A percentile compares a stretch with the other conserved stretches of the same genome.
These are phyloP conservation scores for Synergus itoensis DNA, from an alignment of 2,888 invertebrate species.

Conservation along the genomic window DNA sequence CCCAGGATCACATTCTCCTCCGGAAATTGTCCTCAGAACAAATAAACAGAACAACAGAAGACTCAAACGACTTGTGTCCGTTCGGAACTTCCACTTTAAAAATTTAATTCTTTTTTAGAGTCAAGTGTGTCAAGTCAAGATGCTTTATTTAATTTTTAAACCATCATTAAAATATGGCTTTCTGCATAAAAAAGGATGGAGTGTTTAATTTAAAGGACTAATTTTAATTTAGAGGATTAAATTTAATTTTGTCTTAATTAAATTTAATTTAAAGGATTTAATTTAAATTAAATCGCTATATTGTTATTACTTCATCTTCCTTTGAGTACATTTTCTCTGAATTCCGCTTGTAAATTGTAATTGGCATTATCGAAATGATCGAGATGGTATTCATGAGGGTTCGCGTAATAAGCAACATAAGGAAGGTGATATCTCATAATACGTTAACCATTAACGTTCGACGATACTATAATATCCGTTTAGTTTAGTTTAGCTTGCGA, in stretches of 20 bases:
- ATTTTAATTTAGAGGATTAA: no score
- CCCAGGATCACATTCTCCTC: not conserved
- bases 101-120: no score
- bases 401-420: constrained; percentile 71
- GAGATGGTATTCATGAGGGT: constrained; percentile 46
- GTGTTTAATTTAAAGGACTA: no score
- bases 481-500: constrained; percentile 69
- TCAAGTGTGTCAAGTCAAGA: no score
- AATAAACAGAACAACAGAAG: not conserved
- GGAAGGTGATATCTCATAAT: constrained; percentile 74
- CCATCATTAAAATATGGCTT: no score
- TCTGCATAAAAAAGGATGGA: no score
- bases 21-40: constrained; percentile 9
- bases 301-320: not conserved
- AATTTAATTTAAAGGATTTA: no score
- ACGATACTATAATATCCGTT: constrained; percentile 75
- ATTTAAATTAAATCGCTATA: not conserved
- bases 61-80: no score
- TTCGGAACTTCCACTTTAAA: no score
- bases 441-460: constrained; percentile 73
- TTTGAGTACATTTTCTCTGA: constrained; percentile 28
- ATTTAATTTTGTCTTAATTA: no score
- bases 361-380: constrained; percentile 42
- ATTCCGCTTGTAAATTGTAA: constrained; percentile 41
- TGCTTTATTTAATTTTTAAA: no score